Evolutionary conservation across 1,140 invertebrate genomes (phyloP), one percentile per base, ranked within the genome.

Genomic region (Papilio helenus): DNA sequence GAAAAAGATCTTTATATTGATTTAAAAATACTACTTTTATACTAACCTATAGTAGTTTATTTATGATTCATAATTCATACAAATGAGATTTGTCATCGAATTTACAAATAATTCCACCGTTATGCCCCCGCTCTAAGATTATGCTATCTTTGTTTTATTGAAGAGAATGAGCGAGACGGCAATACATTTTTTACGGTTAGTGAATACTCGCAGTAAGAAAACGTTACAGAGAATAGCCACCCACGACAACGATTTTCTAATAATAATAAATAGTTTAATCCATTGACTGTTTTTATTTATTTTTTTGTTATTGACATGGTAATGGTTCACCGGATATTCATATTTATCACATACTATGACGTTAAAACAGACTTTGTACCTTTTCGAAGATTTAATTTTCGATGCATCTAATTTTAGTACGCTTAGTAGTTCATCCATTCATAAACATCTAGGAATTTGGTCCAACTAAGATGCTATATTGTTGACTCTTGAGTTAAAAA

Each of bases 361-460:
- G 58, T 10, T 1, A 34, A 14, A 16, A 65, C 23, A 65, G 61
- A 65, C 61, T 29, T 29, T 29, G 61, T 65, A 61, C 61, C 61
- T 29, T 65, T 65, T 65, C 61, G 29, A 29, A 65, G 61, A 29
- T 65, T 58, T 58, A 5, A 20, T 58, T 65, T 34, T 61, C 58
- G 58, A 26, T 61, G 12, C 3, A 61, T 61, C 58, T 65, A 65
- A 65, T 65, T 65, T 65, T 65, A 65, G 61, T 68, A 68, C 26
- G 61, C 61, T 68, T 68, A 68, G 26, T 34, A 68, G 61, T 68
- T 68, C 61, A 68, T 68, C 34, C 61, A 68, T 68, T 68, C 61
- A 68, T 68, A 68, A 68, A 68, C 61, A 68, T 29, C 58, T 23
- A 61, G 3, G 58, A 26, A 61, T 61, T 61, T 26, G 58, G 9